Conservation (phyloP, 1,140 invertebrate genomes). For the Lamellibrachia luymesi region DNA sequence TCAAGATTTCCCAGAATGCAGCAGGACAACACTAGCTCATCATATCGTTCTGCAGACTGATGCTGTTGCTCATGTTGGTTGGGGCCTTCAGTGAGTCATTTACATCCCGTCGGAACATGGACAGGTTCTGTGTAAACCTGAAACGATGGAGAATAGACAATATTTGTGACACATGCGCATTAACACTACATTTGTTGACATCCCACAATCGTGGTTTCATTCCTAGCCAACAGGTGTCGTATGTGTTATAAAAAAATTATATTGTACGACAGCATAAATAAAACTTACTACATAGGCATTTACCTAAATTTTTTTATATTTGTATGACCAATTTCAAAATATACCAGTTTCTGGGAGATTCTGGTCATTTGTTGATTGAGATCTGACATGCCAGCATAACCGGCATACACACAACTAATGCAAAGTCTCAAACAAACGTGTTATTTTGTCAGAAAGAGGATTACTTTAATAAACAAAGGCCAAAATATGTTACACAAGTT, state of each 20-base stretch:
- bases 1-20: not conserved
- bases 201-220: too few species aligned
- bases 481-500: too few species aligned
- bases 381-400: too few species aligned
- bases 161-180: slow-evolving; percentile 25
- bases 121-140: slow-evolving; percentile 97
- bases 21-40: slow-evolving; percentile 14
- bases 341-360: too few species aligned
- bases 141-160: slow-evolving; percentile 50
- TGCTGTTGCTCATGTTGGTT: slow-evolving; percentile 33
- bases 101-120: slow-evolving; percentile 91
- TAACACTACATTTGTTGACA: slow-evolving; percentile 7
- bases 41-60: slow-evolving; percentile 6
- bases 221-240: too few species aligned
- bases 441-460: too few species aligned
- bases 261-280: slow-evolving; percentile 23
- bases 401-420: too few species aligned
- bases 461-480: too few species aligned
- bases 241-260: not conserved
- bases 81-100: slow-evolving; percentile 85
- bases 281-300: not conserved
- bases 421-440: too few species aligned
- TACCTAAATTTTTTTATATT: too few species aligned
- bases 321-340: too few species aligned
- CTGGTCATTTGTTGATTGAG: too few species aligned